These are phyloP conservation scores for Arctia plantaginis DNA, from an alignment of 2,888 invertebrate species.

Conservation along the genomic window DNA sequence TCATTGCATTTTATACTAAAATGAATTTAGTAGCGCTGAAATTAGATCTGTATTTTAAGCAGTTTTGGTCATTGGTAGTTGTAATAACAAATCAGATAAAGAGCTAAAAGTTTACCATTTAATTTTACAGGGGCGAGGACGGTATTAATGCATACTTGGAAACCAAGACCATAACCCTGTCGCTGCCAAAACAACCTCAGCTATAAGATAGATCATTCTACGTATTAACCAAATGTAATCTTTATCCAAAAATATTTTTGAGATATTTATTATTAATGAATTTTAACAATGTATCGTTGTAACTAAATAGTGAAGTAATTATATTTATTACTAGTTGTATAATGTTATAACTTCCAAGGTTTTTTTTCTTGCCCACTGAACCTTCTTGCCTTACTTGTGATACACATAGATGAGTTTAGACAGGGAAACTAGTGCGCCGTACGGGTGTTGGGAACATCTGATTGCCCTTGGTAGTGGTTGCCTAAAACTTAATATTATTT, in stretches of 20 bases:
- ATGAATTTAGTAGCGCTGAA: neutral
- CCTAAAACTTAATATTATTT: too few relatives aligned
- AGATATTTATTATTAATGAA: neutral
- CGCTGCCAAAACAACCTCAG: conserved; percentile 84
- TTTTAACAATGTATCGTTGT: neutral
- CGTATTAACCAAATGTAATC: too few relatives aligned
- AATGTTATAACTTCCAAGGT: neutral
- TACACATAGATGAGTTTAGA: neutral
- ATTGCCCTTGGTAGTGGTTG: too few relatives aligned
- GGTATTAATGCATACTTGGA: conserved; percentile 92
- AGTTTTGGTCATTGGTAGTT: neutral
- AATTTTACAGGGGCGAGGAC: conserved; percentile 90
- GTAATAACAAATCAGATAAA: neutral
- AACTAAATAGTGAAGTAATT: conserved; percentile 2
- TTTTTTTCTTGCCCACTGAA: neutral
- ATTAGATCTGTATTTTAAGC: neutral
- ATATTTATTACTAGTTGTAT: neutral
- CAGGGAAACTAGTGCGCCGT: too few relatives aligned
- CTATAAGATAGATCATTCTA: conserved; percentile 45
- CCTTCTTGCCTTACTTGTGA: neutral
- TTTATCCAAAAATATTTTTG: neutral
- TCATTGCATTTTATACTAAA: neutral
- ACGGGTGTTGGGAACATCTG: too few relatives aligned
- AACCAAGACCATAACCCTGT: conserved; percentile 91
- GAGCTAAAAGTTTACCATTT: conserved; percentile 12